Base-by-base conservation (phyloP, 2,888 invertebrate genomes). In the Anticlea derivata region DNA sequence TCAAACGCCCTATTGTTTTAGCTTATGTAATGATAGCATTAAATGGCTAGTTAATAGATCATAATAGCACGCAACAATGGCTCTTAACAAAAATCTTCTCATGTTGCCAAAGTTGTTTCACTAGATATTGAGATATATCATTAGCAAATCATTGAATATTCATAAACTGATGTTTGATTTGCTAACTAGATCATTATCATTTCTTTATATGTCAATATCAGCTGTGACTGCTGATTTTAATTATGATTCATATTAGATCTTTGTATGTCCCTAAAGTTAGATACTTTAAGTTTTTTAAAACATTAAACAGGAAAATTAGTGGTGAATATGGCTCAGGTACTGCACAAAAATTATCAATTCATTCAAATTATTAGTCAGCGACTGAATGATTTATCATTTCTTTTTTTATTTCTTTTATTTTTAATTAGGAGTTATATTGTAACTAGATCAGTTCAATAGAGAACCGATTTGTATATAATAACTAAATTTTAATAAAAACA, bases 1-100 rank as follows among this genome's bases (percentile, higher is more conserved):
- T 75, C 75, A 75, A 39, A 61, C 45, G 49, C 58, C 38, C 50
- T 29, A 61, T 68, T 55, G 58, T 66, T 65, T 60, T 29, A 63
- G 46, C 60, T 68, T 69, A 67, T 63, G 63, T 69, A 65, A 69
- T 55, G 29, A 33, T 50, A 46, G 10, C 8, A 11, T 40, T 17
- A 17, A 35, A 50, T 27, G 22, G 7, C 5, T 13, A 47, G 26
- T 22, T 33, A 40, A 0, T 6, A 31, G n/a, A 45, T 33, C 40
- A 10, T 33, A n/a, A 23, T n/a, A 4, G 5, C 24, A 24, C 12
- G 22, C 10, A 27, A 27, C 30, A 50, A 26, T 44, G 13, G n/a
- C n/a, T 33, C 17, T 13, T 22, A 44, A 29, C 17, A 13, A 17
- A n/a, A 12, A 29, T 37, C n/a, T 7, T 13, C 7, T 31, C 2